These are phyloP conservation scores for Nixonia krombeini DNA, from an alignment of 1,140 invertebrate genomes.

Conservation along the genomic window DNA sequence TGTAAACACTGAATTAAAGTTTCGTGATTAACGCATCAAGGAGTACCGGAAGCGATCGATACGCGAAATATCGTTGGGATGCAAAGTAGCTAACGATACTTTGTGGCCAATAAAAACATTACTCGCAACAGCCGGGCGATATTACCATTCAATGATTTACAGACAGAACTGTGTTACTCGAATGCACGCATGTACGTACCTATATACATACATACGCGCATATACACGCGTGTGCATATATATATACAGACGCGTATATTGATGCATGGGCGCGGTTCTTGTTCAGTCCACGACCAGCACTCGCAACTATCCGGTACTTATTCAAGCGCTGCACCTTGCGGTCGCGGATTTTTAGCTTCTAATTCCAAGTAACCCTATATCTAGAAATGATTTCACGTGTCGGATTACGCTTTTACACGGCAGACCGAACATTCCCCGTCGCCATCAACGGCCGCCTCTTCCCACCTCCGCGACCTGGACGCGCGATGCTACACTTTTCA, in stretches of 20 bases:
- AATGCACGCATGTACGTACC: too few relatives aligned
- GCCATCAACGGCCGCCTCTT: slow-evolving; percentile 25
- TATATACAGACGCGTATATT: not conserved
- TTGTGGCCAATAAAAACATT: too few relatives aligned
- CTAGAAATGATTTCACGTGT: slow-evolving; percentile 65
- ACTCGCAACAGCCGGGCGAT: too few relatives aligned
- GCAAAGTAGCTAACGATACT: too few relatives aligned
- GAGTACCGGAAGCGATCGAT: too few relatives aligned
- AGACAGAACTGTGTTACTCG: too few relatives aligned
- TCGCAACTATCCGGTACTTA: slow-evolving; percentile 3
- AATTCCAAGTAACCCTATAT: slow-evolving; percentile 60
- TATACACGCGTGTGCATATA: not conserved
- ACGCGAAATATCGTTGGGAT: too few relatives aligned
- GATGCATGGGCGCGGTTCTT: slow-evolving; percentile 4
- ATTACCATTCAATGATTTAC: slow-evolving; percentile 1
- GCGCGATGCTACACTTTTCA: slow-evolving; percentile 6
- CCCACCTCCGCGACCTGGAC: not conserved
- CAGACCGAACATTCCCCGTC: slow-evolving; percentile 30
- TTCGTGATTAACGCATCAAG: too few relatives aligned
- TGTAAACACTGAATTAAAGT: too few relatives aligned
- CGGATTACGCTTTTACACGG: slow-evolving; percentile 56
- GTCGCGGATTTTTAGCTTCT: slow-evolving; percentile 36
- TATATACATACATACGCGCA: too few relatives aligned
- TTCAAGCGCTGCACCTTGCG: slow-evolving; percentile 29
- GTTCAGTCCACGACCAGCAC: not conserved